A percentile compares a stretch with the other conserved stretches of the same genome.
Conservation (phyloP, 2,113 vertebrate genomes). For the Bungarus multicinctus region DNA sequence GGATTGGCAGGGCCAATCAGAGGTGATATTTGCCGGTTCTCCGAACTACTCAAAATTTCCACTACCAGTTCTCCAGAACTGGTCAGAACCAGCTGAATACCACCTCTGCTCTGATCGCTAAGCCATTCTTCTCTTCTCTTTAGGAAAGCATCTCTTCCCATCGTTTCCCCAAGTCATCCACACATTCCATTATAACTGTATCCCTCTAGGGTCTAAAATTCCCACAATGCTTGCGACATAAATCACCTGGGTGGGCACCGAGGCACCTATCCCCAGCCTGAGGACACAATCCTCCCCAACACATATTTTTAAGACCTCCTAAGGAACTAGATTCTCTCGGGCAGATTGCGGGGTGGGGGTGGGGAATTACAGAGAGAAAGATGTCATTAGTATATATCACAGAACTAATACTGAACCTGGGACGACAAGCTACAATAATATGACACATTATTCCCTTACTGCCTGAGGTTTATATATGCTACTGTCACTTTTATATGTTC, state of each 20-base stretch:
- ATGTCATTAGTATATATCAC: constrained; percentile 69
- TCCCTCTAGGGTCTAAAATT: not conserved
- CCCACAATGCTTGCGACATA: not conserved
- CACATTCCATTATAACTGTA: no score
- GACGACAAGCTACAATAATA: constrained; percentile 71
- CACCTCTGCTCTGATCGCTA: no score
- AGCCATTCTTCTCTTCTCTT: no score
- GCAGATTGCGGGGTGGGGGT: not conserved
- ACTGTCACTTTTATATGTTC: constrained; percentile 78
- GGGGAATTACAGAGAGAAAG: constrained; percentile 38
- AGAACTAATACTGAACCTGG: constrained; percentile 71
- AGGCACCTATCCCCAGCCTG: constrained; percentile 27
- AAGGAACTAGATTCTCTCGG: constrained; percentile 48
- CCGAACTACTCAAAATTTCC: no score
- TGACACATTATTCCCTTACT: constrained; percentile 68
- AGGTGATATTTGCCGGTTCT: no score
- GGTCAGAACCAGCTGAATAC: no score
- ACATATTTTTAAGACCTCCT: constrained; percentile 38
- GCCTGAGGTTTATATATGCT: constrained; percentile 77
- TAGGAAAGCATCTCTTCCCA: no score
- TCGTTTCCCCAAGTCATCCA: no score
- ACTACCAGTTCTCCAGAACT: no score
- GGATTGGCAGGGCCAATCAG: no score
- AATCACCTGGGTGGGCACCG: not conserved
- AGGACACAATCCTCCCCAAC: constrained; percentile 44